A percentile compares a stretch with the other conserved stretches of the same genome.
Conservation (phyloP, 2,888 invertebrate species). For the Microplitis deprimator region DNA sequence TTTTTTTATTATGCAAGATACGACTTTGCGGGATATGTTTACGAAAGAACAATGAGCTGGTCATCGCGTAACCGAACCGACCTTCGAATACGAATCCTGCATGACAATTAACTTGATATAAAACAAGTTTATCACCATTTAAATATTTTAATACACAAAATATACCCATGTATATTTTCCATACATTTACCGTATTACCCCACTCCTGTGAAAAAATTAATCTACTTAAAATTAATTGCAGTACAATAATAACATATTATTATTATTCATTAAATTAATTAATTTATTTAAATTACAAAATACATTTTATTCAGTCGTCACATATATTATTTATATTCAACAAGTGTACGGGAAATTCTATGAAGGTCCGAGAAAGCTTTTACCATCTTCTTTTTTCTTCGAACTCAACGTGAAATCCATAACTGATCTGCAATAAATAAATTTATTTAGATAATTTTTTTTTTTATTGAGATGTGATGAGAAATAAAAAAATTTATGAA, state of each 20-base stretch:
- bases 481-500: neutral
- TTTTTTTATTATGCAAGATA: constrained; percentile 27
- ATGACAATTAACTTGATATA: constrained; percentile 44
- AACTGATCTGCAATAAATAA: neutral
- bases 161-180: neutral
- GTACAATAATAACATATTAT: neutral
- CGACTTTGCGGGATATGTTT: constrained; percentile 39
- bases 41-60: constrained; percentile 51
- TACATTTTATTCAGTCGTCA: neutral
- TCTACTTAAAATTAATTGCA: no score
- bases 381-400: neutral
- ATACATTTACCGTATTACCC: neutral
- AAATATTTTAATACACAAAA: neutral
- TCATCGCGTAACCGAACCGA: constrained; percentile 50
- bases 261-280: neutral
- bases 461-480: neutral
- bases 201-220: no score
- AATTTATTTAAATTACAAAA: neutral
- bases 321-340: neutral
- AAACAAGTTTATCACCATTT: constrained; percentile 5
- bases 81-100: constrained; percentile 53
- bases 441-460: neutral
- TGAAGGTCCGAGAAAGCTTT: constrained; percentile 24
- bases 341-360: constrained; percentile 10
- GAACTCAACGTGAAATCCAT: constrained; percentile 5